Evolutionary conservation across 1,140 invertebrate genomes (phyloP).

Genomic region (Gyrodactylus bullatarudis): DNA sequence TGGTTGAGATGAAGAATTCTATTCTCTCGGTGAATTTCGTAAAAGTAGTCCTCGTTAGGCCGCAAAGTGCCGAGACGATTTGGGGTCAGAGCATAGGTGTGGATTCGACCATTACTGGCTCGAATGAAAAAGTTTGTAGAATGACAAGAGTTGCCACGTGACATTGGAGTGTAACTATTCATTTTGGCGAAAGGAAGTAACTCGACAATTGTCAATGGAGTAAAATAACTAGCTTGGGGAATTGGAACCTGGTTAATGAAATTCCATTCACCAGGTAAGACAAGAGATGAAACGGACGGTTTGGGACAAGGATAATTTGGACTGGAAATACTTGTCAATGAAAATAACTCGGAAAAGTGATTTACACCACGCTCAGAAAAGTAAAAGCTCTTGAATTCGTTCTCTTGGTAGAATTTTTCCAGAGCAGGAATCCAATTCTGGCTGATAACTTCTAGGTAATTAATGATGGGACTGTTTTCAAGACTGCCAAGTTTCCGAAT

Average conservation of each 20-base stretch:
- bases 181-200: neutral
- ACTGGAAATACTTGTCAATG: neutral
- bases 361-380: neutral
- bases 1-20: neutral
- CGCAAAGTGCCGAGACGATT: neutral
- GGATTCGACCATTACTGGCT: neutral
- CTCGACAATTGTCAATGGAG: neutral
- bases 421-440: neutral
- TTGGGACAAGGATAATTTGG: neutral
- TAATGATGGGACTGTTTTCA: no score
- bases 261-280: neutral
- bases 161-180: neutral
- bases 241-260: neutral
- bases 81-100: neutral
- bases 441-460: neutral
- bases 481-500: no score
- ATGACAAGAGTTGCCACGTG: neutral
- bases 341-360: neutral
- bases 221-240: neutral
- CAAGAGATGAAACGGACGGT: neutral
- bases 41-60: neutral
- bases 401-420: neutral
- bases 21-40: neutral
- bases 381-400: neutral
- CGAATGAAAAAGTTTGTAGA: neutral